These are phyloP conservation scores for Phoebastria nigripes DNA, from an alignment of 2,797 vertebrate species.

Conservation along the genomic window DNA sequence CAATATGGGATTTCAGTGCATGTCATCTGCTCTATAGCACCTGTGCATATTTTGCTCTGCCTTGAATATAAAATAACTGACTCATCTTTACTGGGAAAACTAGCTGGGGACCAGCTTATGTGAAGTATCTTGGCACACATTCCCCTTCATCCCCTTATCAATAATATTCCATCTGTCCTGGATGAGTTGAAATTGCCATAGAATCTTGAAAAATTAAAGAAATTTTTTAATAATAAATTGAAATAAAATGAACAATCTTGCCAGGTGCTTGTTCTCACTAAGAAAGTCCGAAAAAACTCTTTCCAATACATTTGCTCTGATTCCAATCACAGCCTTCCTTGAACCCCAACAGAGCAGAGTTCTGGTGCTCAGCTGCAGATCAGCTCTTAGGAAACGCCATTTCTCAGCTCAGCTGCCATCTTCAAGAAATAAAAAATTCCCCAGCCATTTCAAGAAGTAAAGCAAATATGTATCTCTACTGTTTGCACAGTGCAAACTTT, in stretches of 20 bases:
- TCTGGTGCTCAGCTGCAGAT: background rate
- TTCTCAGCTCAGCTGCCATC: background rate
- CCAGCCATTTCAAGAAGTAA: background rate
- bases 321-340: background rate
- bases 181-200: background rate
- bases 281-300: background rate
- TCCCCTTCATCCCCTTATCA: background rate
- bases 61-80: background rate
- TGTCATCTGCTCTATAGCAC: background rate
- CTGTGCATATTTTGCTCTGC: background rate
- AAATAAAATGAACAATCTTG: background rate
- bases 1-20: background rate
- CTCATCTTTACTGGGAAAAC: background rate
- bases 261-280: background rate
- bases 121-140: background rate
- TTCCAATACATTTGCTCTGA: background rate
- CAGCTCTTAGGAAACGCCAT: background rate
- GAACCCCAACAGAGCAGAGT: background rate
- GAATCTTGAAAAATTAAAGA: background rate
- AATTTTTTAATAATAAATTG: background rate
- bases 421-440: background rate
- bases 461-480: background rate
- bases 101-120: background rate
- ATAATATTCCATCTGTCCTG: background rate
- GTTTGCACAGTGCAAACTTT: background rate